These are phyloP conservation scores for Drosophila simulans DNA, from an alignment of 1,140 invertebrate species.

Conservation along the genomic window DNA sequence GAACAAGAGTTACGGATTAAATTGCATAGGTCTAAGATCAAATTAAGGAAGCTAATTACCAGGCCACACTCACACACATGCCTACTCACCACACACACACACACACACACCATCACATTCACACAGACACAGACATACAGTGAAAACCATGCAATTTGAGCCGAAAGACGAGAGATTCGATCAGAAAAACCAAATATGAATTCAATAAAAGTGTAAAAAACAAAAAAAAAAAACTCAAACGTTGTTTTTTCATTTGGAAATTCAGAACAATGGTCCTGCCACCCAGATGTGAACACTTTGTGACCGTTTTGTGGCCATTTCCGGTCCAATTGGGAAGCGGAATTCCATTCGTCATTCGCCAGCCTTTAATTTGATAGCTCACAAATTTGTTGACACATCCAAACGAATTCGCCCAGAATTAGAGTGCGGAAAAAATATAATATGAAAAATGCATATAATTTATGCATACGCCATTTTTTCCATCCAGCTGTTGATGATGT, in stretches of 20 bases:
- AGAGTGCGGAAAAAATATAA: slow-evolving; percentile 30
- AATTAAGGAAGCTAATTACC: slow-evolving; percentile 33
- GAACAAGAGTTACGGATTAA: slow-evolving; percentile 45
- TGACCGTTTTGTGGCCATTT: slow-evolving; percentile 9
- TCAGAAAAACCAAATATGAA: slow-evolving; percentile 50
- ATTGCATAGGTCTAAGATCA: slow-evolving; percentile 44
- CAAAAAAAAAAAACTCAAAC: slow-evolving; percentile 46
- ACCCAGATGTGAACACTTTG: slow-evolving; percentile 5
- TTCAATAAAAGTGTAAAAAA: slow-evolving; percentile 65
- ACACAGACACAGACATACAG: slow-evolving; percentile 1
- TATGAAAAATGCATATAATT: slow-evolving; percentile 35
- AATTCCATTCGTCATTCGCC: slow-evolving; percentile 7
- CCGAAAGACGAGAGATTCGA: slow-evolving; percentile 28
- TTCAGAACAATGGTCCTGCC: not conserved
- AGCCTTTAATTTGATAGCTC: slow-evolving; percentile 32
- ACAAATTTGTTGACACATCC: slow-evolving; percentile 30
- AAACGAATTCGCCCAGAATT: slow-evolving; percentile 18
- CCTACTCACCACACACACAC: not conserved
- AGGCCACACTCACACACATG: slow-evolving; percentile 2
- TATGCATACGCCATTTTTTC: slow-evolving; percentile 27
- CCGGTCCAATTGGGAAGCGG: slow-evolving; percentile 9
- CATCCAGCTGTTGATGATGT: slow-evolving; percentile 39
- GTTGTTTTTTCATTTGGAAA: slow-evolving; percentile 25
- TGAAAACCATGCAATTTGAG: slow-evolving; percentile 17
- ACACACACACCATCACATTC: not conserved